Evolutionary conservation across 2,797 vertebrate species (phyloP).

Genomic region (Triplophysa yarkandensis): DNA sequence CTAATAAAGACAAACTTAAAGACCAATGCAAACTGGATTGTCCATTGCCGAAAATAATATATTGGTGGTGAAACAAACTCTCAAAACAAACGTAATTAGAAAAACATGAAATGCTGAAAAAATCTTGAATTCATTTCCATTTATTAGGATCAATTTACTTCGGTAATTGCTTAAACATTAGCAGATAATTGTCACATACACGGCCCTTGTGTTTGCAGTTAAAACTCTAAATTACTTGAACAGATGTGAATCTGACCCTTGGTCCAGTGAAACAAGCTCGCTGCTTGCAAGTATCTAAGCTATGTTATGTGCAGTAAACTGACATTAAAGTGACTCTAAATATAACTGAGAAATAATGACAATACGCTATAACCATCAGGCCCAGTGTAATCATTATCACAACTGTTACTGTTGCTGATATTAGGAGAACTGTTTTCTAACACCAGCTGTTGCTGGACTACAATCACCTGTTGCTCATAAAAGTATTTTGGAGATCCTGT

Average conservation of each 20-base stretch:
- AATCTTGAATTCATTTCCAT: constrained; percentile 40
- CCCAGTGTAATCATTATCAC: constrained; percentile 38
- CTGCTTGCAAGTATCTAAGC: constrained; percentile 29
- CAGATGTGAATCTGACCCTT: constrained; percentile 38
- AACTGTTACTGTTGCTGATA: constrained; percentile 31
- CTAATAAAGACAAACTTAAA: constrained; percentile 8
- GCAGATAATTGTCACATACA: constrained; percentile 40
- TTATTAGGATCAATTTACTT: constrained; percentile 38
- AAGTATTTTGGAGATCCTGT: constrained; percentile 49
- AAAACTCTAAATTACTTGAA: constrained; percentile 39
- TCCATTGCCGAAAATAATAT: not conserved
- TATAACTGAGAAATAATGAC: constrained; percentile 20
- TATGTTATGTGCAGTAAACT: constrained; percentile 23
- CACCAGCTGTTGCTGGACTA: constrained; percentile 52
- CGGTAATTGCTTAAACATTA: constrained; percentile 43
- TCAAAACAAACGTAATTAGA: not conserved
- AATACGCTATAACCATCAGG: constrained; percentile 35
- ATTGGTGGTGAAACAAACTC: not conserved
- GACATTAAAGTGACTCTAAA: constrained; percentile 23
- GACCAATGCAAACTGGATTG: not conserved
- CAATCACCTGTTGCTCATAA: constrained; percentile 58
- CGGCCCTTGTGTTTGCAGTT: constrained; percentile 40
- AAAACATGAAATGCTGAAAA: constrained; percentile 20
- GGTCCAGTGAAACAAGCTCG: constrained; percentile 29
- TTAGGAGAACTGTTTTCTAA: constrained; percentile 43